Evolutionary conservation across 2,888 invertebrate species (phyloP).

Genomic region (Lutraria lutraria): DNA sequence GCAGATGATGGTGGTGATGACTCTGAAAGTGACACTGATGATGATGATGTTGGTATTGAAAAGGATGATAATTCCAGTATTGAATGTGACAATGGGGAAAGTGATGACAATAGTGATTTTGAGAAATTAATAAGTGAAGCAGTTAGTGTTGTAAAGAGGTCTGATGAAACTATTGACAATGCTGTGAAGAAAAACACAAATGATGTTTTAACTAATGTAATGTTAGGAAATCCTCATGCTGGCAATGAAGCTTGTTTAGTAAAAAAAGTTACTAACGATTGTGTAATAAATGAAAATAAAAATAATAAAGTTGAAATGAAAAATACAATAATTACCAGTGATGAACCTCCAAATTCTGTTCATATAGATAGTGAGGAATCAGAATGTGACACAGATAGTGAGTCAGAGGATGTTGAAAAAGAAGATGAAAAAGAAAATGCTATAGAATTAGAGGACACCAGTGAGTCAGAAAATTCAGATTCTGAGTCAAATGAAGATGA

Average conservation of each 20-base stretch:
- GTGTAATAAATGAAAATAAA: neutral
- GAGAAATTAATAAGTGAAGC: neutral
- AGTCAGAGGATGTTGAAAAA: neutral
- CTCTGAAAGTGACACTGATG: neutral
- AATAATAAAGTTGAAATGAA: neutral
- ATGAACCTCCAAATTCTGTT: neutral
- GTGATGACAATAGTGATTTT: slow-evolving; percentile 21
- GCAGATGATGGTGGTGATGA: neutral
- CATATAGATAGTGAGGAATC: neutral
- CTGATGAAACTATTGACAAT: neutral
- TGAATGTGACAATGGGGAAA: slow-evolving; percentile 12
- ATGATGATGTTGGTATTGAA: neutral
- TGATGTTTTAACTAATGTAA: neutral
- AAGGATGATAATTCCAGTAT: neutral
- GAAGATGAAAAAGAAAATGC: neutral
- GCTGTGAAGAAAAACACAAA: neutral
- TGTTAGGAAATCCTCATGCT: neutral
- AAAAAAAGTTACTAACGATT: neutral
- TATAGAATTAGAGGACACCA: neutral
- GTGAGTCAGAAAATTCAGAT: slow-evolving; percentile 8
- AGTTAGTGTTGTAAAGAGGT: neutral
- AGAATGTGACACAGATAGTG: neutral
- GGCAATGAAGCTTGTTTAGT: neutral
- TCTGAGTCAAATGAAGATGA: slow-evolving; percentile 15
- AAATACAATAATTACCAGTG: neutral